Percentiles rank a stretch among this genome's conserved stretches.
Conservation (phyloP, 2,113 vertebrate genomes). For the Hippocampus zosterae region DNA sequence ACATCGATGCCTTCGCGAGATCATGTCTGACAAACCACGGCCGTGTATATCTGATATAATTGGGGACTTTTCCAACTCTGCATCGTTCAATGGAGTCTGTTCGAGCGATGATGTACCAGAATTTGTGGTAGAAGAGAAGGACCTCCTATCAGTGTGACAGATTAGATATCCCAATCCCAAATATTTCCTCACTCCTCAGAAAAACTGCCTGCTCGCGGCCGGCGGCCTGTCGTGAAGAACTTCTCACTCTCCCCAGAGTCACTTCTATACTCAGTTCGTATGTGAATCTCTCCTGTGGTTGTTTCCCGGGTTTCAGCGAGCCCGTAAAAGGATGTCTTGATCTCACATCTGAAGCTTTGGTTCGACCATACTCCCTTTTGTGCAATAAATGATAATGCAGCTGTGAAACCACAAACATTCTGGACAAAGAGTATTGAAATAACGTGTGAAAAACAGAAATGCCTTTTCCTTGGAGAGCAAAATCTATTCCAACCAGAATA, state of each 20-base stretch:
- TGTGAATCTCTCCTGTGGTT: slow-evolving; percentile 24
- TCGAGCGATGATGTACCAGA: neutral
- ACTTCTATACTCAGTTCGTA: slow-evolving; percentile 16
- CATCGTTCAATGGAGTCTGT: neutral
- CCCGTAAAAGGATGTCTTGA: slow-evolving; percentile 4
- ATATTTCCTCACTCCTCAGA: slow-evolving; percentile 19
- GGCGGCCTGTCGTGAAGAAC: slow-evolving; percentile 28
- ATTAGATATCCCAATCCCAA: slow-evolving; percentile 4
- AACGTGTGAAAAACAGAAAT: neutral
- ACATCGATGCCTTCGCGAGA: neutral
- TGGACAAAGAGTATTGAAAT: neutral
- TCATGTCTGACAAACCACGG: neutral
- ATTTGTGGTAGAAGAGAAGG: neutral
- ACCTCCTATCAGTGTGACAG: neutral
- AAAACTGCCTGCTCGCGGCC: neutral
- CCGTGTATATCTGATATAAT: neutral
- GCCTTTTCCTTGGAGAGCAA: neutral
- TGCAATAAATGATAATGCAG: neutral
- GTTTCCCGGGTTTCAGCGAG: slow-evolving; percentile 21
- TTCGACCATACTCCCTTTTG: slow-evolving; percentile 1
- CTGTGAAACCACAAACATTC: neutral
- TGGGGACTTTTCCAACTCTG: neutral
- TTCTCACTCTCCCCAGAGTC: slow-evolving; percentile 45
- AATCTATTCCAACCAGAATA: neutral
- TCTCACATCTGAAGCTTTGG: slow-evolving; percentile 11